These are phyloP conservation scores for Harpagoxenus sublaevis DNA, from an alignment of 2,888 invertebrate genomes.

Conservation along the genomic window DNA sequence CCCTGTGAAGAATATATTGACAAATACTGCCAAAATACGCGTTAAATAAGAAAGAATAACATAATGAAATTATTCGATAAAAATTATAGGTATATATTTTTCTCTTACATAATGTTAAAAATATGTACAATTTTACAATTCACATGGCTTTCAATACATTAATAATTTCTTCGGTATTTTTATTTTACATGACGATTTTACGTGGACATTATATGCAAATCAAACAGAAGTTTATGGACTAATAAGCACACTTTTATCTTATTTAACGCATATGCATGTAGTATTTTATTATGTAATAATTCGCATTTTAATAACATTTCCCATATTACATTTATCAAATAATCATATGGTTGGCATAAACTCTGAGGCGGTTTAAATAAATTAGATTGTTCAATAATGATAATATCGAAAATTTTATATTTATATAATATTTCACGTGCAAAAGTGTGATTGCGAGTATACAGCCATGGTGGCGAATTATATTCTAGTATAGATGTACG, in stretches of 20 bases:
- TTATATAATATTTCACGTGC: not conserved
- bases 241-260: not conserved
- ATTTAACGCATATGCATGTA: not conserved
- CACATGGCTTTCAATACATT: not conserved
- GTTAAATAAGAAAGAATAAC: not conserved
- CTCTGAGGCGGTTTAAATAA: not conserved
- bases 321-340: conserved; percentile 4
- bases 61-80: not conserved
- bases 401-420: not conserved
- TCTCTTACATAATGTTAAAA: not conserved
- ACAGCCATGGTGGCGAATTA: conserved; percentile 72
- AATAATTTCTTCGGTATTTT: not conserved
- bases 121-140: not conserved
- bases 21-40: not conserved
- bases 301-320: not conserved
- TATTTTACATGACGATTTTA: not conserved
- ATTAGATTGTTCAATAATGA: not conserved
- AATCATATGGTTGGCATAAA: not conserved
- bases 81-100: not conserved
- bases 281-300: not conserved
- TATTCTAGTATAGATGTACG: conserved; percentile 77
- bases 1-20: conserved; percentile 64
- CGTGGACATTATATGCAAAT: not conserved
- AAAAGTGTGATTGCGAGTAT: conserved; percentile 34
- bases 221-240: not conserved